These are phyloP conservation scores for Philereme transversata DNA, from an alignment of 2,888 invertebrate genomes.

Conservation along the genomic window DNA sequence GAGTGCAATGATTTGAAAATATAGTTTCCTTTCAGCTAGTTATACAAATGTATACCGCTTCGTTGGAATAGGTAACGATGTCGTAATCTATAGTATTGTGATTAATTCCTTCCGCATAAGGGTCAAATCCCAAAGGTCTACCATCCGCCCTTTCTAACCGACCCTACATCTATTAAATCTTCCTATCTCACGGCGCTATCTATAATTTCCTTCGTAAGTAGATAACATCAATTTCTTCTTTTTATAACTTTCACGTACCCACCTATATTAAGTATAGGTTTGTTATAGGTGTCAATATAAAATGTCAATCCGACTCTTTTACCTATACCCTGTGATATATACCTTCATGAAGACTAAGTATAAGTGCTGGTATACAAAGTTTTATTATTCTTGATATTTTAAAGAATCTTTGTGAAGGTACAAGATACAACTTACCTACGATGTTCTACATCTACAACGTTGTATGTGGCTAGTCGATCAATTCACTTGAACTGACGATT, in stretches of 20 bases:
- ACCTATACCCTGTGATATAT: too few species aligned
- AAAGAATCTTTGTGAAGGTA: too few species aligned
- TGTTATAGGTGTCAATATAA: too few species aligned
- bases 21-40: too few species aligned
- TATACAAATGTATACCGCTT: constrained; percentile 4
- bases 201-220: constrained; percentile 11
- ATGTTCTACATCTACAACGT: not conserved
- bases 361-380: too few species aligned
- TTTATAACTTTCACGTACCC: not conserved
- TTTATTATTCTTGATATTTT: too few species aligned
- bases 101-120: constrained; percentile 78
- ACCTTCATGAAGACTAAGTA: too few species aligned
- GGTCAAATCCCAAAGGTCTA: constrained; percentile 74
- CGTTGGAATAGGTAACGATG: constrained; percentile 3
- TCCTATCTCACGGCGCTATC: constrained; percentile 3
- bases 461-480: constrained; percentile 43
- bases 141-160: constrained; percentile 48
- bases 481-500: constrained; percentile 58
- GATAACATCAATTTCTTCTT: constrained; percentile 4
- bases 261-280: too few species aligned
- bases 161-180: constrained; percentile 10
- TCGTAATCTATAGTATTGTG: constrained; percentile 43
- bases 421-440: too few species aligned
- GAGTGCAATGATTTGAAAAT: too few species aligned
- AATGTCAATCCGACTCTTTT: too few species aligned